phyloP scores from a whole-genome alignment of 1,140 invertebrate species.

The Calosoma granatense region DNA sequence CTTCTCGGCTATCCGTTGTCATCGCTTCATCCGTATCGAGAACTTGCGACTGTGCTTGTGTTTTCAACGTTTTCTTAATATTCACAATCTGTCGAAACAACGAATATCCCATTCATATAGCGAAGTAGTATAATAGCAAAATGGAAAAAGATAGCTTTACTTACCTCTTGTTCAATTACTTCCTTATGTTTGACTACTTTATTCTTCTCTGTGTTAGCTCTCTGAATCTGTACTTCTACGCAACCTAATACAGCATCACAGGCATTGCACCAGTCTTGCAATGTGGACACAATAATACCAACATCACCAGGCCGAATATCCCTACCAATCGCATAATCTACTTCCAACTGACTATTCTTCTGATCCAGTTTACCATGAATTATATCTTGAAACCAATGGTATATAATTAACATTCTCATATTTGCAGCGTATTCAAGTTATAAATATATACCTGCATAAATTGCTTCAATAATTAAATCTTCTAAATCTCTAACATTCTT shows the following conservation, averaged over 20 bases:
- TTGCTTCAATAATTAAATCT: slow-evolving; percentile 95
- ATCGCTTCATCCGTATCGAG: slow-evolving; percentile 49
- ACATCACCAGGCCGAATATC: slow-evolving; percentile 80
- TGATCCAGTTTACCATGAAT: slow-evolving; percentile 95
- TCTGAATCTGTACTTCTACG: slow-evolving; percentile 80
- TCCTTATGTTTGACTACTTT: slow-evolving; percentile 69
- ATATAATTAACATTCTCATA: slow-evolving; percentile 6
- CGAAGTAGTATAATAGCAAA: neutral
- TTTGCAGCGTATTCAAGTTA: neutral
- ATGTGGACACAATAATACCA: slow-evolving; percentile 61
- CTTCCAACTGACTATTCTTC: slow-evolving; percentile 83
- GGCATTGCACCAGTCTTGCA: slow-evolving; percentile 84
- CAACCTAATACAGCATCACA: slow-evolving; percentile 81
- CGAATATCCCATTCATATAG: slow-evolving; percentile 4
- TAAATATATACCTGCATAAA: slow-evolving; percentile 66
- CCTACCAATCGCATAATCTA: slow-evolving; percentile 87
- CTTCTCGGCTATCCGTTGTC: slow-evolving; percentile 41
- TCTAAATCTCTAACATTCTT: slow-evolving; percentile 89
- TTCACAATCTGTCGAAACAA: slow-evolving; percentile 54
- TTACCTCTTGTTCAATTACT: slow-evolving; percentile 76
- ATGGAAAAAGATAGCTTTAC: slow-evolving; percentile 18
- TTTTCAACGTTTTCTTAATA: slow-evolving; percentile 74
- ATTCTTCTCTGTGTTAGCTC: slow-evolving; percentile 79
- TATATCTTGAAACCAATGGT: slow-evolving; percentile 55
- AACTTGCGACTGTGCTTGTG: slow-evolving; percentile 56